Evolutionary conservation across 23 tunicate species (phyloP), one percentile per base, ranked within the genome.

Genomic region (Trididemnum miniatum): DNA sequence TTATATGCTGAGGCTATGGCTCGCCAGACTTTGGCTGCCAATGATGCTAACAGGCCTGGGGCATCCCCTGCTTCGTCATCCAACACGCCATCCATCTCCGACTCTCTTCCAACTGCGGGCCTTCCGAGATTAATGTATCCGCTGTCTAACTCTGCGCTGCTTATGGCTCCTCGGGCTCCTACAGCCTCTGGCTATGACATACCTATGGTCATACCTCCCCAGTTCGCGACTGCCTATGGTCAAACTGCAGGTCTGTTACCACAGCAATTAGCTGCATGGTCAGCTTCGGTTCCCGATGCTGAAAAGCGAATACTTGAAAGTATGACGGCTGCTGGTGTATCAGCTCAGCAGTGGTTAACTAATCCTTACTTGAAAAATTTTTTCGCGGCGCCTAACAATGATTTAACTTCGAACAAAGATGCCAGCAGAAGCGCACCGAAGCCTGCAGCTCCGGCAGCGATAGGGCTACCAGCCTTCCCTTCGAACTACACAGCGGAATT

Each of bases 171-270:
- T 2, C 44, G 40, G 9, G 79, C 32, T 1, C 38, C 79, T 18
- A 37, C 64, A 23, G 76, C 79, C 23, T 62, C 80, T 38, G 84
- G 80, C 2, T 25, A 67, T 34, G 90, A 86, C 20, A 23, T 79
- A 24, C 80, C 90, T 1, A 71, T 86, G 84, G 67, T 86, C 4
- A 51, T 79, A n/a, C 90, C 84, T 24, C 59, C 90, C 7, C 89
- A 65, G 34, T 37, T 79, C 4, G 80, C 84, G 20, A 83, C 89
- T 9, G 81, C 87, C 23, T 86, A 86, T 50, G 90, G 90, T 9
- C 69, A 50, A 22, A 69, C 89, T 29, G 80, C 87, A 12, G 72
- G 57, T 57, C 30, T 86, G 29, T 22, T 63, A 12, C 31, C 73
- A 34, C 69, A 78, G 36, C 84, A 80, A 29, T 33, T 63, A 24